phyloP scores from a whole-genome alignment of 2,113 vertebrate genomes.

The Copsychus sechellarum region DNA sequence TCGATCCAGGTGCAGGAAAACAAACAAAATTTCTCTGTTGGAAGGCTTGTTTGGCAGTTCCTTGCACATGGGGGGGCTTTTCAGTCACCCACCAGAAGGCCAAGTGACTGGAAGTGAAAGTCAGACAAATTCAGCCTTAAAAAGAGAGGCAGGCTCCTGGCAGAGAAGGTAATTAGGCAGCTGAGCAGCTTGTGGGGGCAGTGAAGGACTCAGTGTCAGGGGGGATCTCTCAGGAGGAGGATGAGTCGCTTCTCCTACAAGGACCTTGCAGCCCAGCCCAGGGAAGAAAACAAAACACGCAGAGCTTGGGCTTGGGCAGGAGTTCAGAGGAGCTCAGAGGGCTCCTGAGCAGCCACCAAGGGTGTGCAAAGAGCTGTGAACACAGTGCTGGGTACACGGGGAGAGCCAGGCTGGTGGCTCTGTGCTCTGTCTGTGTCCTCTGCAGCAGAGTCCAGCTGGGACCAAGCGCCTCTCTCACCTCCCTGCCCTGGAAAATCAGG shows the following conservation, averaged over 20 bases:
- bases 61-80: neutral
- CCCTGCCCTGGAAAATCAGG: neutral
- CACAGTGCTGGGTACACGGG: neutral
- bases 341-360: neutral
- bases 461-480: neutral
- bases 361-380: neutral
- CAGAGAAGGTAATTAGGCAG: neutral
- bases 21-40: neutral
- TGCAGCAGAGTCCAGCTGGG: neutral
- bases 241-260: neutral
- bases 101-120: neutral
- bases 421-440: neutral
- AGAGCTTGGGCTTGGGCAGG: neutral
- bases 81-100: neutral
- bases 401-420: neutral
- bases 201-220: neutral
- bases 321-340: neutral
- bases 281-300: neutral
- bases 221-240: neutral
- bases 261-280: neutral
- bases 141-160: neutral
- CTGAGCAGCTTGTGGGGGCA: conserved; percentile 1
- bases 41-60: neutral
- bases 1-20: neutral
- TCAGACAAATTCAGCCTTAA: neutral